phyloP scores from a whole-genome alignment of 2,113 vertebrate species.

The Tachysurus vachellii region DNA sequence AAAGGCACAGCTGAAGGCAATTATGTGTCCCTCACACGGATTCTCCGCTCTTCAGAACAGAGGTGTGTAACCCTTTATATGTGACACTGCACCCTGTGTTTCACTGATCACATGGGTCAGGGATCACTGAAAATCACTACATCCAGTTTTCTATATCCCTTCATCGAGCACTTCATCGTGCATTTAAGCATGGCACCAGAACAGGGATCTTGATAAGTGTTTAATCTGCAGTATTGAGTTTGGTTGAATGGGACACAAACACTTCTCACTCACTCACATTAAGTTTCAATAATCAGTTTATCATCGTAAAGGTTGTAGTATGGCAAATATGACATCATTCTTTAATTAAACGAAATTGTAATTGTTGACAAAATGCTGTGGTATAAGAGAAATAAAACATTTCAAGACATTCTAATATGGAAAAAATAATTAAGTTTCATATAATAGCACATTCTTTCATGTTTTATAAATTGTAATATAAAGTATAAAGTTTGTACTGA shows the following conservation, averaged over 20 bases:
- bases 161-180: background rate
- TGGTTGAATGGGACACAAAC: background rate
- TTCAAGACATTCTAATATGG: background rate
- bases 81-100: background rate
- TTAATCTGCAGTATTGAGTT: background rate
- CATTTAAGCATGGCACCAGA: background rate
- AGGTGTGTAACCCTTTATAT: slow-evolving; percentile 71
- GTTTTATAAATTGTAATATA: background rate
- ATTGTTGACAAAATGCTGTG: background rate
- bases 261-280: background rate
- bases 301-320: background rate
- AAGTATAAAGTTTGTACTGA: background rate
- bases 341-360: background rate
- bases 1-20: slow-evolving; percentile 89
- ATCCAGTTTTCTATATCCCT: background rate
- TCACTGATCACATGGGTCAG: background rate
- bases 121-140: background rate
- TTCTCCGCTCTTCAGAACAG: slow-evolving; percentile 86
- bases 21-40: slow-evolving; percentile 89
- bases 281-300: background rate
- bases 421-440: background rate
- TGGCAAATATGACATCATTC: background rate
- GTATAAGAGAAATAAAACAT: background rate
- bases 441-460: background rate
- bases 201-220: background rate